These are phyloP conservation scores for Cassiopea andromeda DNA, from an alignment of 30 jellyfish, hydroid and myxozoan genomes.

Conservation along the genomic window DNA sequence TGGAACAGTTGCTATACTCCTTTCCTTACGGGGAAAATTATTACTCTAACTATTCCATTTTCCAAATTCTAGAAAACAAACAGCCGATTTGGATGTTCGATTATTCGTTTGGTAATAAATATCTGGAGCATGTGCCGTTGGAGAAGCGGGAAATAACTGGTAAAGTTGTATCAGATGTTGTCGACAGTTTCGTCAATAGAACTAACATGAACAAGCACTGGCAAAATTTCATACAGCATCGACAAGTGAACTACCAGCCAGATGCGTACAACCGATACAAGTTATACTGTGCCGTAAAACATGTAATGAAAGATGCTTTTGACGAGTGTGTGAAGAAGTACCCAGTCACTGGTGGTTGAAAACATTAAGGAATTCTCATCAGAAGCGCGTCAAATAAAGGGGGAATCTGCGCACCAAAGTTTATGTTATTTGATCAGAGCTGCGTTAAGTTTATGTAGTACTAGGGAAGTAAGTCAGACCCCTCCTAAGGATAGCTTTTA, in stretches of 20 bases:
- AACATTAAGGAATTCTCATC: too few species aligned
- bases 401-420: too few species aligned
- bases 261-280: conserved; percentile 46
- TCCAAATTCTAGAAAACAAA: conserved; percentile 26
- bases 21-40: neutral
- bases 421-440: too few species aligned
- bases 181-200: conserved; percentile 39
- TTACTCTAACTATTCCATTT: neutral
- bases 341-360: conserved; percentile 63
- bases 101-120: conserved; percentile 57
- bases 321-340: conserved; percentile 51
- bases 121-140: conserved; percentile 43
- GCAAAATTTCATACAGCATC: conserved; percentile 64
- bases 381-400: too few species aligned
- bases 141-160: conserved; percentile 63
- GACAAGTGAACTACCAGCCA: conserved; percentile 74
- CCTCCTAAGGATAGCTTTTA: too few species aligned
- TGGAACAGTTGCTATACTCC: neutral
- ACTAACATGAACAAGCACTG: conserved; percentile 45
- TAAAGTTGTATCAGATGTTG: conserved; percentile 23
- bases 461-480: too few species aligned
- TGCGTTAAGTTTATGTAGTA: too few species aligned
- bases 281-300: conserved; percentile 43
- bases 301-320: conserved; percentile 42
- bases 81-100: conserved; percentile 63